Base-by-base conservation (phyloP, 2,113 vertebrate species). In the Anseranas semipalmata region DNA sequence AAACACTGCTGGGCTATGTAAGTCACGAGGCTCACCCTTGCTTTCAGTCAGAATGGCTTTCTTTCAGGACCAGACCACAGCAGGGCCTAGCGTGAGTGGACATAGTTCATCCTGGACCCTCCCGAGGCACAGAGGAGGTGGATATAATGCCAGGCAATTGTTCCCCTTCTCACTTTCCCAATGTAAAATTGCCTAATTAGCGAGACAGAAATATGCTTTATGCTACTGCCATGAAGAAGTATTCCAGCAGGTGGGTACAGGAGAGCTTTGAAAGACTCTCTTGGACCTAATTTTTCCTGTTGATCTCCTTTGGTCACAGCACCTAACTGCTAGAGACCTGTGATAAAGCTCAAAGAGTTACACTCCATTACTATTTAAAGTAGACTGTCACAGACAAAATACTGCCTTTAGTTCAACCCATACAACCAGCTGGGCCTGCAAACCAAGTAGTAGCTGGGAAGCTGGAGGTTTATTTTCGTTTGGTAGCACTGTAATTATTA, bases 301-400 rank as follows among this genome's bases (percentile, higher is more conserved):
- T 37, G 45, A 71, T 45, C 28, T 58, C 33, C 2, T 2, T 43
- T 80, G 50, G 27, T 82, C 41, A 68, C 56, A 65, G 48, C 24
- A 78, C 21, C 65, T 76, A 39, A 6, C 35, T 65, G 45, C 33
- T 37, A 16, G 65, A 87, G 65, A 77, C 65, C 25, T 20, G 46
- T 46, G 60, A 45, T 53, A 63, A 32, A 89, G 33, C 60, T 87
- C 5, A 3, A 48, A 50, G 48, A 24, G 50, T 45, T 60, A 39
- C 8, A 21, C 13, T 15, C 19, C 8, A 78, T 85, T 0, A 0
- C n/a, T 48, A 18, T 43, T 89, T n/a, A 19, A 67, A 81, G 74
- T 15, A 37, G n/a, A 35, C 0, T 0, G 0, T 32, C 19, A 2
- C 4, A 53, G 24, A 10, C 55, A 77, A 37, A 95, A 50, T 7